phyloP scores from a whole-genome alignment of 2,797 vertebrate species.

The Diplodus sargus region DNA sequence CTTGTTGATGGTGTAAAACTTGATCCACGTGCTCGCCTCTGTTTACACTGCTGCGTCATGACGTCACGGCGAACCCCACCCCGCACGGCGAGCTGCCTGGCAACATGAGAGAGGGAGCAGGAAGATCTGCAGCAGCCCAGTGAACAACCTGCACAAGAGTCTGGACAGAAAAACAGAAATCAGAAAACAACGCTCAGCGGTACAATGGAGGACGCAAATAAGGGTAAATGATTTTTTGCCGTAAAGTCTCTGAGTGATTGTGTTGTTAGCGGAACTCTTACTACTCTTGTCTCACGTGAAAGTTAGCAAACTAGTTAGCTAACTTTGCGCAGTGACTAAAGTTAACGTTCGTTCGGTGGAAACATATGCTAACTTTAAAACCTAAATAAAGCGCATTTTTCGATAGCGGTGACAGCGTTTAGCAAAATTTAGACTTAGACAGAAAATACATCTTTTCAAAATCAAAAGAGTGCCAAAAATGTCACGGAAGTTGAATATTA shows the following conservation, averaged over 20 bases:
- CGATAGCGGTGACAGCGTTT: too few relatives aligned
- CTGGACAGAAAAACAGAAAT: slow-evolving; percentile 39
- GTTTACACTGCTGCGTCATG: slow-evolving; percentile 83
- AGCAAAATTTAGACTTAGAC: rapidly evolving
- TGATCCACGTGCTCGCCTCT: slow-evolving; percentile 80
- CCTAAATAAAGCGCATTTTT: background rate
- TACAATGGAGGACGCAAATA: slow-evolving; percentile 81
- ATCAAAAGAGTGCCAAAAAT: background rate
- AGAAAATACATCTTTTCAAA: rapidly evolving
- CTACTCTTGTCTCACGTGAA: slow-evolving; percentile 43
- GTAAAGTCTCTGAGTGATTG: background rate
- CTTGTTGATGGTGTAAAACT: slow-evolving; percentile 62
- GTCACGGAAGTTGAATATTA: slow-evolving; percentile 40
- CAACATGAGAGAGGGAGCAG: slow-evolving; percentile 75
- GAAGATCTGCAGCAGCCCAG: slow-evolving; percentile 64
- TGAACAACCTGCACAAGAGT: slow-evolving; percentile 52
- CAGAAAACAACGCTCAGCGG: slow-evolving; percentile 27
- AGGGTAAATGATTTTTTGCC: slow-evolving; percentile 73
- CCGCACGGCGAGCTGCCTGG: slow-evolving; percentile 70
- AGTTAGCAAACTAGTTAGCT: slow-evolving; percentile 68
- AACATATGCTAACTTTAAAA: slow-evolving; percentile 63
- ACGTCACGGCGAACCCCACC: slow-evolving; percentile 81
- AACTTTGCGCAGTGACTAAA: slow-evolving; percentile 39
- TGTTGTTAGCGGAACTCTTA: background rate
- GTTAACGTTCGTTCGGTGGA: background rate